Conservation (phyloP, 2,797 vertebrate genomes). For the Bradypodion ventrale region DNA sequence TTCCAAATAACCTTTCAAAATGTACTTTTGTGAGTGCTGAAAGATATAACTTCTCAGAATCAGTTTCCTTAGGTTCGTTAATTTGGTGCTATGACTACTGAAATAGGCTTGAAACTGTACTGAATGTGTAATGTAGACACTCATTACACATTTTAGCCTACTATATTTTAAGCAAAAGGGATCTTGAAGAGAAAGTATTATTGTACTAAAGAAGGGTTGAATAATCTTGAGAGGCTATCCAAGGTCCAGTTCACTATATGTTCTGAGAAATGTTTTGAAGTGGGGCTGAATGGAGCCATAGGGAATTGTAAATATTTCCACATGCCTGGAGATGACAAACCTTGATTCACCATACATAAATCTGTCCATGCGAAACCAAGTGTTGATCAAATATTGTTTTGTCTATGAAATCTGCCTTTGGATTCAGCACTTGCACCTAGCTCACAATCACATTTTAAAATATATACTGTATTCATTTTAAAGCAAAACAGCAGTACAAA, state of each 20-base stretch:
- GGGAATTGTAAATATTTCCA: neutral
- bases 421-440: neutral
- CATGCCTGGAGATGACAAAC: neutral
- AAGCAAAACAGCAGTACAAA: neutral
- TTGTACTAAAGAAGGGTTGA: neutral
- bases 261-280: neutral
- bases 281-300: neutral
- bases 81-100: neutral
- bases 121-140: neutral
- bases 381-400: neutral
- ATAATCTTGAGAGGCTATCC: neutral
- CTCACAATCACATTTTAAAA: neutral
- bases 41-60: neutral
- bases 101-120: neutral
- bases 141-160: neutral
- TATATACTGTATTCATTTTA: neutral
- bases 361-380: neutral
- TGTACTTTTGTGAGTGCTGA: neutral
- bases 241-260: neutral
- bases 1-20: neutral
- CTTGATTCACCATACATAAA: neutral
- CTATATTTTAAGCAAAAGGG: neutral
- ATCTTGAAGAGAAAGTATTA: neutral
- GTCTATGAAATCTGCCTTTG: neutral
- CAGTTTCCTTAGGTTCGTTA: neutral